Percentiles rank a stretch among this genome's conserved stretches.
These are phyloP conservation scores for Idris sp. DNA, from an alignment of 1,140 invertebrate genomes.

Conservation along the genomic window DNA sequence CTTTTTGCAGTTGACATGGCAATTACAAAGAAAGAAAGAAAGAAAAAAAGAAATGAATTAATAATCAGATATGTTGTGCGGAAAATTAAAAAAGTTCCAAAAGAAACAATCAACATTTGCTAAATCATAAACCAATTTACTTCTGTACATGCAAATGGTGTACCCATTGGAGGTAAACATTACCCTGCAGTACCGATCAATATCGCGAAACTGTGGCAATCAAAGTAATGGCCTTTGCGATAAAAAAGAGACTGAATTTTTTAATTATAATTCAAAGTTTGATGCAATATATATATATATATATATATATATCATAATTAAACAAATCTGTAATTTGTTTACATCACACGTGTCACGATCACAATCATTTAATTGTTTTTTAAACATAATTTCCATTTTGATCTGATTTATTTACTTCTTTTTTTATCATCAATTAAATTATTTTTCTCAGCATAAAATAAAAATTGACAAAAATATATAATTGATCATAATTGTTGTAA, in stretches of 20 bases:
- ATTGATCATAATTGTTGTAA: too few species aligned
- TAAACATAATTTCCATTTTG: too few species aligned
- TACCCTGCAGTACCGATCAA: constrained; percentile 54
- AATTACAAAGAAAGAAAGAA: too few species aligned
- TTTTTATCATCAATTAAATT: too few species aligned
- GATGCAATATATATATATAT: too few species aligned
- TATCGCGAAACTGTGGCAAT: constrained; percentile 34
- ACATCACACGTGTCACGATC: background rate
- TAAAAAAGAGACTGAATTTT: constrained; percentile 20
- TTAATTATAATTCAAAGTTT: constrained; percentile 10
- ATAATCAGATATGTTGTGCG: constrained; percentile 14
- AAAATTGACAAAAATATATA: too few species aligned
- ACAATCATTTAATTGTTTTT: background rate
- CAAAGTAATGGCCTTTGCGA: constrained; percentile 34
- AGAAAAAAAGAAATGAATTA: too few species aligned
- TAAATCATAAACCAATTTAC: constrained; percentile 50
- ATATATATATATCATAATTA: too few species aligned
- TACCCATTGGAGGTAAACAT: constrained; percentile 55
- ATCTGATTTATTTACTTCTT: too few species aligned
- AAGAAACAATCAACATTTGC: constrained; percentile 23
- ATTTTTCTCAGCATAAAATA: too few species aligned
- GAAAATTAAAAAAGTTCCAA: constrained; percentile 27
- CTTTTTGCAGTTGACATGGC: too few species aligned
- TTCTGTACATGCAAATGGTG: constrained; percentile 46
- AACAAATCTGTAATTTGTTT: constrained; percentile 7